Evolutionary conservation across 2,797 vertebrate species (phyloP), one percentile per base, ranked within the genome.

Genomic region (Acanthurus tractus): DNA sequence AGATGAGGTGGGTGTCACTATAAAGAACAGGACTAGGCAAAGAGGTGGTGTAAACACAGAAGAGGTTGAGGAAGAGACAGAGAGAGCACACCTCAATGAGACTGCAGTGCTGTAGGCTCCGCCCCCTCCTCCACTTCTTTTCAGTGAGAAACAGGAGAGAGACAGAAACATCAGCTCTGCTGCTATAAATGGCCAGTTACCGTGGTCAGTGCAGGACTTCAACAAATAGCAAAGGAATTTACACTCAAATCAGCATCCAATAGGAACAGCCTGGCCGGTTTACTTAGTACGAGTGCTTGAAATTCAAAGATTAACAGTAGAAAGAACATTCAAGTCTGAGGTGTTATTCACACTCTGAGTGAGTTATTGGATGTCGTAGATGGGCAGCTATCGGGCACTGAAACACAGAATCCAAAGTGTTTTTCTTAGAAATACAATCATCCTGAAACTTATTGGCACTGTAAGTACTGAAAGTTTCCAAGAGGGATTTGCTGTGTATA

Each of bases 401-500:
- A 76, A 76, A 53, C 61, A 13, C 74, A 25, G 69, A 45, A 66
- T 72, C 85, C 82, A 79, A 85, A 88, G 81, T 85, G 68, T 75
- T 84, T 81, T 88, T 87, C 74, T 86, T 91, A 87, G 88, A 83
- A 86, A 67, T 38, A 15, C 25, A 49, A 66, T 67, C 63, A 56
- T 72, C 65, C 63, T 73, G 70, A 84, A 90, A 91, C 70, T 79
- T 81, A 42, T 25, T 87, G 91, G 85, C 84, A 84, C 52, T 0
- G 12, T 36, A 5, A 7, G 40, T 9, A 20, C 52, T 69, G 55
- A 64, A 64, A 38, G 66, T 76, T 82, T 84, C 82, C 84, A 86
- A 90, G 81, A 84, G 72, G 38, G 74, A n/a, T 55, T 77, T 18
- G 18, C 50, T 72, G 36, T 66, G 63, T 59, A 73, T 74, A 49